Conservation (phyloP, 2,797 vertebrate species). For the Ctenosaura bakeri region DNA sequence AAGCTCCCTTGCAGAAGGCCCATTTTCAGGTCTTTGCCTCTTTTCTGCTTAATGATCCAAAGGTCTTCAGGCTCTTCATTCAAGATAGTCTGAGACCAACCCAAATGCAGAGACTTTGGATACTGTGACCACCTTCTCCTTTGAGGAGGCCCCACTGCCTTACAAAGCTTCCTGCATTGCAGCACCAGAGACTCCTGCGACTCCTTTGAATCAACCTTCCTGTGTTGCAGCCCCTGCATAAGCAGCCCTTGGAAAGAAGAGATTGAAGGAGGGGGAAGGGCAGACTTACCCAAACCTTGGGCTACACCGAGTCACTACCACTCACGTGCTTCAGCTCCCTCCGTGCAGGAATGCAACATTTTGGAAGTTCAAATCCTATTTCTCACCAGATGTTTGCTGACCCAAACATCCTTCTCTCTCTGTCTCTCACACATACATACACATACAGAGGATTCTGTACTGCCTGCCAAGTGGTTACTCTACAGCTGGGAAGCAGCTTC, state of each 20-base stretch:
- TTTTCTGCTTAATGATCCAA: not conserved
- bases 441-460: constrained; percentile 20
- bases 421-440: no score
- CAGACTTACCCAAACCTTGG: constrained; percentile 22
- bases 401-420: constrained; percentile 32
- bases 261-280: not conserved
- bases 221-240: constrained; percentile 13
- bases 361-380: constrained; percentile 27
- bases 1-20: not conserved
- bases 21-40: not conserved
- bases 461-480: constrained; percentile 27
- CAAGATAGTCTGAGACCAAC: not conserved
- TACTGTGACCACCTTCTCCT: not conserved
- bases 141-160: not conserved
- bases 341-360: constrained; percentile 39
- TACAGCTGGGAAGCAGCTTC: constrained; percentile 9
- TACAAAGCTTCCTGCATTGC: constrained; percentile 16
- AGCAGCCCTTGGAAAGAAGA: constrained; percentile 12
- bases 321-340: constrained; percentile 25
- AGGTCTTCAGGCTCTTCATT: no score
- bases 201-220: constrained; percentile 10
- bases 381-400: constrained; percentile 53
- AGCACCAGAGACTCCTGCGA: not conserved
- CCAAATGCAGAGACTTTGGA: no score
- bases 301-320: not conserved